phyloP scores from a whole-genome alignment of 2,113 vertebrate species.

The Oriolus oriolus region DNA sequence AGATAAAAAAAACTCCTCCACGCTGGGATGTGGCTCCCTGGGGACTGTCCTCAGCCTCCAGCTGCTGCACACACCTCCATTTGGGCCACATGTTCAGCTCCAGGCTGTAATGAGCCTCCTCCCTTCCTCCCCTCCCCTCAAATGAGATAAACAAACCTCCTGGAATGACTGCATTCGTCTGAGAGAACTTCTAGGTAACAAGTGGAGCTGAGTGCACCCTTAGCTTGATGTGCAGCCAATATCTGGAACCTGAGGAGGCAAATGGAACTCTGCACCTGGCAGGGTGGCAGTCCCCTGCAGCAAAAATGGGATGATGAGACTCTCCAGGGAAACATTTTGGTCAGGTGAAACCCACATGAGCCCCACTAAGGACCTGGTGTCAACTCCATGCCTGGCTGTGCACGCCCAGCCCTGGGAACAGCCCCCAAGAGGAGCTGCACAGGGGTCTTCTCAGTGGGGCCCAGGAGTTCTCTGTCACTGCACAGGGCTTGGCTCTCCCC shows the following conservation, averaged over 20 bases:
- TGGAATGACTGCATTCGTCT: accelerated
- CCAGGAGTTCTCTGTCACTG: not conserved
- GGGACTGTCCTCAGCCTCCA: not conserved
- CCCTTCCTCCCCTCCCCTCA: not conserved
- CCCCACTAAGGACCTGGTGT: not conserved
- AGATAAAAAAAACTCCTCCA: not conserved
- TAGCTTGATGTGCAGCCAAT: not conserved
- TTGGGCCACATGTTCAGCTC: not conserved
- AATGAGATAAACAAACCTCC: not conserved
- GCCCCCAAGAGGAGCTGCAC: not conserved
- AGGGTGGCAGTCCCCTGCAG: not conserved
- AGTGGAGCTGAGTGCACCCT: not conserved
- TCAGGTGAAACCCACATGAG: not conserved
- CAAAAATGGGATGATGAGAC: accelerated
- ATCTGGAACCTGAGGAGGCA: not conserved
- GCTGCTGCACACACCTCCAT: not conserved
- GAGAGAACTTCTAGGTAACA: not conserved
- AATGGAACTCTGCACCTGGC: not conserved
- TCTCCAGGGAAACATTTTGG: not conserved
- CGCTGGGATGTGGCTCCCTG: not conserved
- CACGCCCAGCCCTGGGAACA: not conserved
- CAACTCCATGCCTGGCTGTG: not conserved
- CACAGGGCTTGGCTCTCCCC: not conserved
- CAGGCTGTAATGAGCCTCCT: not conserved
- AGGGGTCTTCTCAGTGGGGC: not conserved